A percentile compares a stretch with the other conserved stretches of the same genome.
Conservation (phyloP, 2,888 invertebrate species). For the Rhodophaea formosa region DNA sequence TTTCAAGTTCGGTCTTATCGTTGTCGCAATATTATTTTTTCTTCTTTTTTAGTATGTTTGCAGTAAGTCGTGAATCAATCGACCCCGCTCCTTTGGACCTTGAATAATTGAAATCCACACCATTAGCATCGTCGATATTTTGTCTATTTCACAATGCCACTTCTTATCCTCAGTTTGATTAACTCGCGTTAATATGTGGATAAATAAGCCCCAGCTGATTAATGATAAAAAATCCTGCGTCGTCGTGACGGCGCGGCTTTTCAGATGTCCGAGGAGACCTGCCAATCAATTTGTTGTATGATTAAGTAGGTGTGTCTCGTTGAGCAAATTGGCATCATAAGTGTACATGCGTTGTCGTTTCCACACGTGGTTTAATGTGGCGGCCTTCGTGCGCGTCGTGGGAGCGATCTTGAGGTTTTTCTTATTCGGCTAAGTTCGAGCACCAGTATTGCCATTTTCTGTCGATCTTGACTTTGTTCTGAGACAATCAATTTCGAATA, state of each 20-base stretch:
- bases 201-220: conserved; percentile 27
- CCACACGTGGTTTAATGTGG: conserved; percentile 44
- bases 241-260: conserved; percentile 28
- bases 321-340: conserved; percentile 52
- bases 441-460: conserved; percentile 31
- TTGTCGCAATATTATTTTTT: not conserved
- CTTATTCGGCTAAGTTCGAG: conserved; percentile 46
- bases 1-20: not conserved
- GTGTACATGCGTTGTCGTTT: conserved; percentile 10
- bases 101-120: not conserved
- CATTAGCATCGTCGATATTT: not conserved
- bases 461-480: conserved; percentile 8
- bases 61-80: conserved; percentile 39
- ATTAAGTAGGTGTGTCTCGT: conserved; percentile 50
- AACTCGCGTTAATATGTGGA: not conserved
- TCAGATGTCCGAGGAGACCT: conserved; percentile 38
- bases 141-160: not conserved
- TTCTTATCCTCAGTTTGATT: not conserved
- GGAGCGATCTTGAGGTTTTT: conserved; percentile 57
- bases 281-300: conserved; percentile 57
- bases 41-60: conserved; percentile 22
- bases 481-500: not conserved
- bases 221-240: not conserved
- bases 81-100: conserved; percentile 36
- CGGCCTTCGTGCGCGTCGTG: conserved; percentile 53